These are phyloP conservation scores for Allygus modestus DNA, from an alignment of 2,888 invertebrate genomes.

Conservation along the genomic window DNA sequence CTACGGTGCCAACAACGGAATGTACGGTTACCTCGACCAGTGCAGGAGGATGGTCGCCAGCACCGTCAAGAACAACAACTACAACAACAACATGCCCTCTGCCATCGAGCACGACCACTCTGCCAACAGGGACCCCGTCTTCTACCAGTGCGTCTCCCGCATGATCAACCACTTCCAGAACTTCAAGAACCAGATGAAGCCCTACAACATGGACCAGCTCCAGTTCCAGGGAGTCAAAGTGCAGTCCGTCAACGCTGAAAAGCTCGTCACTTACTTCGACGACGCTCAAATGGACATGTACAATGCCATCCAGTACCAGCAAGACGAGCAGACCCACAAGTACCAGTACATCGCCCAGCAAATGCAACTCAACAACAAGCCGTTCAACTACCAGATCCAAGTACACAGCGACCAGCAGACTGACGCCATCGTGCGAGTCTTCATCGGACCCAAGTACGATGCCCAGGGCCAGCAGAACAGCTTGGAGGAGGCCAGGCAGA, in stretches of 20 bases:
- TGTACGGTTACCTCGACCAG: slow-evolving; percentile 74
- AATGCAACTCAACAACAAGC: slow-evolving; percentile 81
- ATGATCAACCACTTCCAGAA: slow-evolving; percentile 77
- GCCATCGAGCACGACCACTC: slow-evolving; percentile 81
- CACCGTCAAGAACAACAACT: slow-evolving; percentile 72
- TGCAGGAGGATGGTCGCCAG: slow-evolving; percentile 76
- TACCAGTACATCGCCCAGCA: slow-evolving; percentile 76
- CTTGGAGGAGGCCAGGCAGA: slow-evolving; percentile 74
- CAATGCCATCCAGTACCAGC: slow-evolving; percentile 77
- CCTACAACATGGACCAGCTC: slow-evolving; percentile 79
- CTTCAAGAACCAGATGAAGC: slow-evolving; percentile 79
- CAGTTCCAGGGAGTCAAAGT: slow-evolving; percentile 81
- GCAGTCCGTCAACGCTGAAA: slow-evolving; percentile 80
- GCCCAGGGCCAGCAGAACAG: slow-evolving; percentile 77
- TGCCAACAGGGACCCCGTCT: slow-evolving; percentile 84
- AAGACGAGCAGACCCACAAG: slow-evolving; percentile 62
- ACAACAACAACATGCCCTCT: slow-evolving; percentile 74
- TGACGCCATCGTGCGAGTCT: slow-evolving; percentile 81
- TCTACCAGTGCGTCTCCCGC: slow-evolving; percentile 81
- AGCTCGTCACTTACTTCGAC: slow-evolving; percentile 84
- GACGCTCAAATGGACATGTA: slow-evolving; percentile 82
- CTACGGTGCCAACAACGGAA: slow-evolving; percentile 75
- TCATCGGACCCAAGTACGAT: slow-evolving; percentile 84
- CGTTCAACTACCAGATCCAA: slow-evolving; percentile 79
- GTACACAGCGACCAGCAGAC: slow-evolving; percentile 78